These are phyloP conservation scores for Tinea semifulvella DNA, from an alignment of 2,888 invertebrate genomes.

Conservation along the genomic window DNA sequence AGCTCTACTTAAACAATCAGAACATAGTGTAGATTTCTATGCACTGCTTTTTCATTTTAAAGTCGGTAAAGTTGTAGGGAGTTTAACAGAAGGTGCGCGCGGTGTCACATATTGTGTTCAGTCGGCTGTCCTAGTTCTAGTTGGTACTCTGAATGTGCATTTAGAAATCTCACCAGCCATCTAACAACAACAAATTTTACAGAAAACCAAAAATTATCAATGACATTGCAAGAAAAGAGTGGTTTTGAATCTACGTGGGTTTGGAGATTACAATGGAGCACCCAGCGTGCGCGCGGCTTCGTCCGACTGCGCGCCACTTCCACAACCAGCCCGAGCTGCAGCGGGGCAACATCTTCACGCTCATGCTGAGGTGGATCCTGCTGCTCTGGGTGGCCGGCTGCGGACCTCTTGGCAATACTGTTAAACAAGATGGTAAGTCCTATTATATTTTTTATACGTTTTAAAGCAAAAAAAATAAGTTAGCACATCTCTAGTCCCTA, in stretches of 20 bases:
- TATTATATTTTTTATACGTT: too few species aligned
- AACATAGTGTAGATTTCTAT: too few species aligned
- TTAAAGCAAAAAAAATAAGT: too few species aligned
- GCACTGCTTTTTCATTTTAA: too few species aligned
- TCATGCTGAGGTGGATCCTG: conserved; percentile 56
- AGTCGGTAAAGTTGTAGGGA: too few species aligned
- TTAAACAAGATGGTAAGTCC: conserved; percentile 57
- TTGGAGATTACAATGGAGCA: conserved; percentile 40
- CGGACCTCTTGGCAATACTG: conserved; percentile 51
- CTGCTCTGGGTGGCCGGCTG: conserved; percentile 54
- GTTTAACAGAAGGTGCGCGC: too few species aligned
- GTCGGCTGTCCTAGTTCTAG: too few species aligned
- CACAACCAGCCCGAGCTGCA: conserved; percentile 59
- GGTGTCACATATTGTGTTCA: too few species aligned
- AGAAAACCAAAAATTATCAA: conserved; percentile 23
- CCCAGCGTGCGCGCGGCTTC: conserved; percentile 29
- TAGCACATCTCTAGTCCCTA: too few species aligned
- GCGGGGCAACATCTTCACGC: conserved; percentile 35
- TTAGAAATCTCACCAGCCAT: too few species aligned
- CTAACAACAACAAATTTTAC: conserved; percentile 16
- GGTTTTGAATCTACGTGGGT: conserved; percentile 25
- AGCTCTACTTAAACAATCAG: too few species aligned
- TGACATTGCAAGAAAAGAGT: conserved; percentile 22
- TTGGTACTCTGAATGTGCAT: background rate
- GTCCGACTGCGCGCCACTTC: conserved; percentile 53